These are phyloP conservation scores for Neodiprion fabricii DNA, from an alignment of 1,140 invertebrate genomes.

Conservation along the genomic window DNA sequence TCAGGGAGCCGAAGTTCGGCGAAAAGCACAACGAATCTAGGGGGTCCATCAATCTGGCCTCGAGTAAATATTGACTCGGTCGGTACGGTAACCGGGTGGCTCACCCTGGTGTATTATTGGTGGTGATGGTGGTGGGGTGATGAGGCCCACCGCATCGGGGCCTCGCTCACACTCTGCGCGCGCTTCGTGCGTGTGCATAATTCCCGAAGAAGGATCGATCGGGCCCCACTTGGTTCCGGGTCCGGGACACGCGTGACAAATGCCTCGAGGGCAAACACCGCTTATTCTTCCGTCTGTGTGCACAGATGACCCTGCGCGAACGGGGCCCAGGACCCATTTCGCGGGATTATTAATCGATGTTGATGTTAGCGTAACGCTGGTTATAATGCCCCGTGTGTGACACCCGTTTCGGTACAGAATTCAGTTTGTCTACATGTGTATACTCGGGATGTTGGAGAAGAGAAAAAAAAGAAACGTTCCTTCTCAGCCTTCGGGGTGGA, in stretches of 20 bases:
- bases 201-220: background rate
- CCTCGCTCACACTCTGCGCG: background rate
- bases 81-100: constrained; percentile 59
- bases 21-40: no score
- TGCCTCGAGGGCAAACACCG: constrained; percentile 55
- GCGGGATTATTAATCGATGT: background rate
- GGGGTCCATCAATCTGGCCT: constrained; percentile 59
- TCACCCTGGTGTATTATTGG: constrained; percentile 48
- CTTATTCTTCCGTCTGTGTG: constrained; percentile 55
- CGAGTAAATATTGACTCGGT: constrained; percentile 60
- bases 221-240: constrained; percentile 28
- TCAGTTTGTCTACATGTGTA: background rate
- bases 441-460: no score
- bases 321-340: background rate
- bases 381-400: background rate
- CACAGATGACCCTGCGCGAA: constrained; percentile 37
- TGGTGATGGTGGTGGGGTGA: constrained; percentile 23
- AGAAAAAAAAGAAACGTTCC: background rate
- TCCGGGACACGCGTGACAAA: constrained; percentile 62
- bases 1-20: no score
- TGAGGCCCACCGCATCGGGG: constrained; percentile 42
- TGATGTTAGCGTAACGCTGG: background rate
- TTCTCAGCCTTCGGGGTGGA: background rate
- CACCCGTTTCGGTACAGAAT: background rate
- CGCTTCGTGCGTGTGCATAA: background rate